Evolutionary conservation across 1,140 invertebrate species (phyloP).

Genomic region (Pteromalus puparum): DNA sequence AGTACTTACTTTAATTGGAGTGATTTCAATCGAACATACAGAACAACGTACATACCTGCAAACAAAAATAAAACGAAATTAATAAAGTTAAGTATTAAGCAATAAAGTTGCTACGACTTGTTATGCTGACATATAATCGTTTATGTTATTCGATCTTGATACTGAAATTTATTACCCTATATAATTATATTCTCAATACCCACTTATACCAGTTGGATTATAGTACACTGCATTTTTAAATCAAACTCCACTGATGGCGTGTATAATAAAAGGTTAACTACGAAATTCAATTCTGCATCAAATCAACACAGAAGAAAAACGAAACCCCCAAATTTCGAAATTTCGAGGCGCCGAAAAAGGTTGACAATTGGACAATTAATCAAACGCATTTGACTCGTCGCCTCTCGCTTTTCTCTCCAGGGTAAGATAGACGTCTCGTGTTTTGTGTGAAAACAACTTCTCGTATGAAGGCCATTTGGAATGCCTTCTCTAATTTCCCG

Average conservation of each 20-base stretch:
- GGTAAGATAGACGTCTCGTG: slow-evolving; percentile 14
- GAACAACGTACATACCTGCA: neutral
- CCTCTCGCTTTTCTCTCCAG: neutral
- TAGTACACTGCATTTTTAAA: too few relatives aligned
- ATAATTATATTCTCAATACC: too few relatives aligned
- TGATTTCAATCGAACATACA: neutral
- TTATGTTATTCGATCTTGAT: too few relatives aligned
- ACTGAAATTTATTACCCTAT: too few relatives aligned
- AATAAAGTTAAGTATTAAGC: too few relatives aligned
- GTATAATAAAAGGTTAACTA: neutral
- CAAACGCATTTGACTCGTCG: slow-evolving; percentile 14
- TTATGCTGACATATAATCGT: too few relatives aligned
- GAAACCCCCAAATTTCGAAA: neutral
- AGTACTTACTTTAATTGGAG: too few relatives aligned
- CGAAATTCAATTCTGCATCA: too few relatives aligned
- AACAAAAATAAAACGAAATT: neutral
- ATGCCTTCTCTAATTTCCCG: slow-evolving; percentile 39
- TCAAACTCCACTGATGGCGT: too few relatives aligned
- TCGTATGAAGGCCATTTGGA: neutral
- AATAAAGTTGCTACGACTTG: neutral
- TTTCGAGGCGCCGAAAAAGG: neutral
- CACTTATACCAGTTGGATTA: too few relatives aligned
- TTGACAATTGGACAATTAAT: slow-evolving; percentile 10
- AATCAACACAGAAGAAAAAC: neutral
- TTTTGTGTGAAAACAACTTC: slow-evolving; percentile 48